These are phyloP conservation scores for Trichogramma evanescens DNA, from an alignment of 2,888 invertebrate species.

Conservation along the genomic window DNA sequence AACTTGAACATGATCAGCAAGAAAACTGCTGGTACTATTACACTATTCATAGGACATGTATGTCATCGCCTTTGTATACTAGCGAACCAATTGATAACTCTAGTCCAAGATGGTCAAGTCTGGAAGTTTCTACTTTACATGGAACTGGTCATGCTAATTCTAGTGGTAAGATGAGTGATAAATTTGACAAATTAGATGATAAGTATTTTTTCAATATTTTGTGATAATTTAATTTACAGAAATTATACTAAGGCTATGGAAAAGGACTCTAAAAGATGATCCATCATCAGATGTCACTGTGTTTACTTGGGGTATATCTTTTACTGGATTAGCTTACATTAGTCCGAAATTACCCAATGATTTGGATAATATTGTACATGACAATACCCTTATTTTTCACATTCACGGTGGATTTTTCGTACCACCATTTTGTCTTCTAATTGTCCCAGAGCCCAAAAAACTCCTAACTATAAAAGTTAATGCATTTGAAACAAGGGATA, in stretches of 20 bases:
- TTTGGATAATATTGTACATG: conserved; percentile 60
- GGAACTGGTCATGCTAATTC: conserved; percentile 48
- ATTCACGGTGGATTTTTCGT: conserved; percentile 84
- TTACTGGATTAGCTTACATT: conserved; percentile 73
- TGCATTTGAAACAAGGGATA: conserved; percentile 57
- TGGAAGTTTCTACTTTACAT: conserved; percentile 59
- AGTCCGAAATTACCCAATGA: conserved; percentile 62
- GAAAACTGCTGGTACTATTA: conserved; percentile 62
- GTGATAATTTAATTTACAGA: conserved; percentile 26
- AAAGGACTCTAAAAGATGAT: conserved; percentile 33
- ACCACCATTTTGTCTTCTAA: conserved; percentile 48
- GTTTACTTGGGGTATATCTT: conserved; percentile 78
- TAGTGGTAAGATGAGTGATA: conserved; percentile 33
- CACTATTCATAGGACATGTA: conserved; percentile 71
- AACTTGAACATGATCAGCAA: conserved; percentile 51
- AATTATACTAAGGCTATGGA: conserved; percentile 42
- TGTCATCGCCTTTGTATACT: conserved; percentile 78
- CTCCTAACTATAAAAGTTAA: conserved; percentile 39
- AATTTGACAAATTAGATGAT: conserved; percentile 2
- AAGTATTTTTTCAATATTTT: not conserved
- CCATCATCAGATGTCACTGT: conserved; percentile 55
- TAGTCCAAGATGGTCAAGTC: conserved; percentile 76
- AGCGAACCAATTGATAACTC: conserved; percentile 67
- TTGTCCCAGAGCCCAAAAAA: conserved; percentile 38
- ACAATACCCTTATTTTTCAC: conserved; percentile 75